phyloP scores from a whole-genome alignment of 2,888 invertebrate species.

The Crossocerus cetratus region DNA sequence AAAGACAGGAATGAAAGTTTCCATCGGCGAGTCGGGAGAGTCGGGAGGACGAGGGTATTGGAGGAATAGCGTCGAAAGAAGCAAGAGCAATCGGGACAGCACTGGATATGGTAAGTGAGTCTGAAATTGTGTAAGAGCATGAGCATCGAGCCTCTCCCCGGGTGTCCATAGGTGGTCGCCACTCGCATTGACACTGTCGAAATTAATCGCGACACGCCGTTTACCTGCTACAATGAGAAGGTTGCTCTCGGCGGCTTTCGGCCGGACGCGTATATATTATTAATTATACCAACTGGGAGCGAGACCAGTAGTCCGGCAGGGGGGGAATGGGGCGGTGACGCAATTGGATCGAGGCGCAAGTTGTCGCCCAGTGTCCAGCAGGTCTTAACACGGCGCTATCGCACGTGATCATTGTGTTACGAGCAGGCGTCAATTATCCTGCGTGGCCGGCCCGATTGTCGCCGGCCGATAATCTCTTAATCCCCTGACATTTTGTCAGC shows the following conservation, averaged over 20 bases:
- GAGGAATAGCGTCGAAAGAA: too few species aligned
- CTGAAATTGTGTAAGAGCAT: too few species aligned
- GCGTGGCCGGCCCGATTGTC: slow-evolving; percentile 32
- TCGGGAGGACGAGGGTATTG: too few species aligned
- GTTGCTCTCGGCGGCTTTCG: slow-evolving; percentile 1
- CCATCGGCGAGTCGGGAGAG: too few species aligned
- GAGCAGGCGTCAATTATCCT: slow-evolving; percentile 44
- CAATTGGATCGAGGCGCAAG: slow-evolving; percentile 42
- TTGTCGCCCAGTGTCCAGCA: slow-evolving; percentile 51
- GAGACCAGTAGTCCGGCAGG: too few species aligned
- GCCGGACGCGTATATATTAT: slow-evolving; percentile 24
- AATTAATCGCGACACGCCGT: slow-evolving; percentile 25
- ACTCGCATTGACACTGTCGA: slow-evolving; percentile 5
- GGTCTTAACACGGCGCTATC: slow-evolving; percentile 45
- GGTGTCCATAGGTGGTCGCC: too few species aligned
- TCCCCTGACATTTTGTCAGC: slow-evolving; percentile 43
- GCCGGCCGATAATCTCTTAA: slow-evolving; percentile 44
- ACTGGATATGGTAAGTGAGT: too few species aligned
- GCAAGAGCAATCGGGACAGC: too few species aligned
- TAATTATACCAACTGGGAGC: slow-evolving; percentile 40
- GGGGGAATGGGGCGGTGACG: slow-evolving; percentile 42
- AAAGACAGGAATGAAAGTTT: too few species aligned
- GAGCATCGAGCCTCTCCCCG: too few species aligned
- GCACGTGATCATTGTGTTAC: slow-evolving; percentile 47
- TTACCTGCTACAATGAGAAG: slow-evolving; percentile 20